A percentile compares a stretch with the other conserved stretches of the same genome.
These are phyloP conservation scores for Cheilosia variabilis DNA, from an alignment of 2,888 invertebrate genomes.

Conservation along the genomic window DNA sequence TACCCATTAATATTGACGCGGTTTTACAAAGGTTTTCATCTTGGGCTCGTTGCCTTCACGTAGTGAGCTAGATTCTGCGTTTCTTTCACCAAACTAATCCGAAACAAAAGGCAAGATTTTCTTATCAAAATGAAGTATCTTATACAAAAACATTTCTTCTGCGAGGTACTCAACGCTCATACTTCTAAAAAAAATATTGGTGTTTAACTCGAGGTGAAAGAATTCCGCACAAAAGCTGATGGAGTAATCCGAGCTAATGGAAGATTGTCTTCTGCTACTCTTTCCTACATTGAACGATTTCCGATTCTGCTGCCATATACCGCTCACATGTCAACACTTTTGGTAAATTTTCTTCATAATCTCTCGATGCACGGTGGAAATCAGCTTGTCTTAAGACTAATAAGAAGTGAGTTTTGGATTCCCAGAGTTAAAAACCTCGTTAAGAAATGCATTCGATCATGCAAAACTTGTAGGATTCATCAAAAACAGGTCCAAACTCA, in stretches of 20 bases:
- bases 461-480: background rate
- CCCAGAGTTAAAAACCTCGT: background rate
- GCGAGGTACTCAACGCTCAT: too few species aligned
- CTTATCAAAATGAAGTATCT: too few species aligned
- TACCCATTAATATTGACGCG: background rate
- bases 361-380: background rate
- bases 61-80: background rate
- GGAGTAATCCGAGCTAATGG: background rate
- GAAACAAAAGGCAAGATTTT: too few species aligned
- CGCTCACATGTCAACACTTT: background rate
- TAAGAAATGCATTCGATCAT: background rate
- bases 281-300: background rate
- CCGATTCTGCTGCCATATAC: background rate
- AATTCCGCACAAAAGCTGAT: background rate
- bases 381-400: background rate
- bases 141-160: too few species aligned
- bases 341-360: background rate
- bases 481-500: background rate
- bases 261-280: background rate
- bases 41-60: background rate
- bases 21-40: background rate
- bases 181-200: too few species aligned
- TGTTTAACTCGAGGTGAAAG: too few species aligned
- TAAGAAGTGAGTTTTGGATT: background rate
- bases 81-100: too few species aligned